phyloP scores from a whole-genome alignment of 2,888 invertebrate genomes.

The Psylliodes chrysocephalus region DNA sequence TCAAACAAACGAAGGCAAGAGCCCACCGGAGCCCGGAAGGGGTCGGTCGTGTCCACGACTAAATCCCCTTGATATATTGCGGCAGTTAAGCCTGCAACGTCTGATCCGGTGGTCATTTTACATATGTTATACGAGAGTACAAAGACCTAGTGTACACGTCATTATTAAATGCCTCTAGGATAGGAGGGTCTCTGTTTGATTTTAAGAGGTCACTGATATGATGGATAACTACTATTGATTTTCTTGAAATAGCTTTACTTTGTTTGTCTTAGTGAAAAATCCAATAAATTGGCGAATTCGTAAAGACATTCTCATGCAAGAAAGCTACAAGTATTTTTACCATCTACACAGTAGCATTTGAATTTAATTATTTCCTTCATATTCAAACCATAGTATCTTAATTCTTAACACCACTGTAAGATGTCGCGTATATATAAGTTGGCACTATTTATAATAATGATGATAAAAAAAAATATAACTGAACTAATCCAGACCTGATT shows the following conservation, averaged over 20 bases:
- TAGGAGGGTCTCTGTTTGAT: conserved; percentile 19
- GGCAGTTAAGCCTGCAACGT: conserved; percentile 61
- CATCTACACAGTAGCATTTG: no score
- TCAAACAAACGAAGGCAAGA: conserved; percentile 39
- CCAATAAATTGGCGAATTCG: no score
- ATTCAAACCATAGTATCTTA: no score
- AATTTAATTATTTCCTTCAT: no score
- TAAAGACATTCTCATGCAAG: no score
- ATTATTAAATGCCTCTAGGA: conserved; percentile 27
- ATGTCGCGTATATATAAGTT: no score
- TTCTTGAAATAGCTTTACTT: background rate
- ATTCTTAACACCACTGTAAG: no score
- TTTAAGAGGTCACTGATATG: conserved; percentile 25
- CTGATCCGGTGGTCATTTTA: conserved; percentile 61
- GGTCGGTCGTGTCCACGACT: conserved; percentile 50
- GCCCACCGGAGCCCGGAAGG: conserved; percentile 41
- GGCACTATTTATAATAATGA: no score
- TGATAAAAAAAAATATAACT: no score
- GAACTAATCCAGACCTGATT: no score
- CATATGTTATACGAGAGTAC: conserved; percentile 63
- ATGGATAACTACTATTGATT: conserved; percentile 15
- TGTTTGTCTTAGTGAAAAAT: background rate
- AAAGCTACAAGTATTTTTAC: no score
- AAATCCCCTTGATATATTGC: conserved; percentile 64
- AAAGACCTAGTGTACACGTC: conserved; percentile 46